Conservation (phyloP, 2,888 invertebrate genomes). For the Apomyelois bistriatella region DNA sequence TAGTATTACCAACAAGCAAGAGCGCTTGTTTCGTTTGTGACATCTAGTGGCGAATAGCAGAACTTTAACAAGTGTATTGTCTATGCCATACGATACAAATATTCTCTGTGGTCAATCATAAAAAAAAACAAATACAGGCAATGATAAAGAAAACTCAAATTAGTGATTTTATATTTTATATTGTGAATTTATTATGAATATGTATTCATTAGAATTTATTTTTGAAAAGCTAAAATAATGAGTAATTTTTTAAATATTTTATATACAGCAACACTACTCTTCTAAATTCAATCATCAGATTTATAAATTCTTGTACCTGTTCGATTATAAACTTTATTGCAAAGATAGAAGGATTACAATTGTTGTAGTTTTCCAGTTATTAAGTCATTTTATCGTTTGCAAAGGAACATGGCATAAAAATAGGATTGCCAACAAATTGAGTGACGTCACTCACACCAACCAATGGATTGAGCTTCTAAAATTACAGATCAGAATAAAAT, state of each 20-base stretch:
- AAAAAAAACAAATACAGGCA: no score
- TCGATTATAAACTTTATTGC: slow-evolving; percentile 48
- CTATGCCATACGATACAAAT: no score
- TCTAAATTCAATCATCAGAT: slow-evolving; percentile 38
- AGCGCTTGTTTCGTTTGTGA: neutral
- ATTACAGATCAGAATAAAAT: slow-evolving; percentile 69
- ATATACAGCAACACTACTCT: slow-evolving; percentile 38
- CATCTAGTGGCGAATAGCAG: neutral
- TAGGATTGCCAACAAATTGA: slow-evolving; percentile 77
- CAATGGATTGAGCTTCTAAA: slow-evolving; percentile 73
- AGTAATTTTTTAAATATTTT: neutral
- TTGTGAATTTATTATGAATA: no score
- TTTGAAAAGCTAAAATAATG: no score
- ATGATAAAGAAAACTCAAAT: no score
- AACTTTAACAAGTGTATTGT: neutral
- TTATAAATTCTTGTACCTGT: slow-evolving; percentile 33
- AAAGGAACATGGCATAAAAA: slow-evolving; percentile 72
- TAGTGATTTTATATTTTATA: no score
- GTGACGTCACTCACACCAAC: slow-evolving; percentile 77
- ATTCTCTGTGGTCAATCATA: no score
- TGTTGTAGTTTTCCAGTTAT: slow-evolving; percentile 34
- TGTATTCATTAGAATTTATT: no score
- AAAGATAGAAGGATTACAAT: slow-evolving; percentile 45
- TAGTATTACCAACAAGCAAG: slow-evolving; percentile 21
- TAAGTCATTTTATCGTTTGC: slow-evolving; percentile 57